Percentiles rank a stretch among this genome's conserved stretches.
These are phyloP conservation scores for Anoplius nigerrimus DNA, from an alignment of 2,888 invertebrate genomes.

Conservation along the genomic window DNA sequence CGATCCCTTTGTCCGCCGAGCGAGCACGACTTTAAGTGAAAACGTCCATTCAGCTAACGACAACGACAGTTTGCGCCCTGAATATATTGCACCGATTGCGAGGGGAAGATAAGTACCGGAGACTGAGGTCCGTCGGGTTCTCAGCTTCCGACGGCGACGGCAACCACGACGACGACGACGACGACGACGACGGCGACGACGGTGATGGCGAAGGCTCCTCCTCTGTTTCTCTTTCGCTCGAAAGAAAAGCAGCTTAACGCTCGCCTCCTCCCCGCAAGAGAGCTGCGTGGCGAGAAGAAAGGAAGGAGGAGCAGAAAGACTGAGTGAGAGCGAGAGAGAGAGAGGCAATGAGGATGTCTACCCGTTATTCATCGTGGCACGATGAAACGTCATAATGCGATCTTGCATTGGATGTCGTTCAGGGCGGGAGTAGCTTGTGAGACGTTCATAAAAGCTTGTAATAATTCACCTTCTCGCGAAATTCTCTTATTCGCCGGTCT, in stretches of 20 bases:
- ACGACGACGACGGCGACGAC: conserved; percentile 26
- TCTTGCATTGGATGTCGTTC: conserved; percentile 29
- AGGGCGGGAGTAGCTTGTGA: conserved; percentile 32
- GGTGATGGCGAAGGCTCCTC: conserved; percentile 30
- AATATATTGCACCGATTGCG: conserved; percentile 70
- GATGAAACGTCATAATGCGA: conserved; percentile 49
- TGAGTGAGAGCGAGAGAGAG: too few relatives aligned
- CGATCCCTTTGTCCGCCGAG: conserved; percentile 70
- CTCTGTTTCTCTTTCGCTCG: conserved; percentile 22
- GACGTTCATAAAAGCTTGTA: conserved; percentile 32
- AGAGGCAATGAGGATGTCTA: conserved; percentile 35
- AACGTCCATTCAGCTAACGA: conserved; percentile 66
- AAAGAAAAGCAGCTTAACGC: conserved; percentile 50
- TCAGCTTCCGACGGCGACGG: conserved; percentile 42
- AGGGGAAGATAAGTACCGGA: conserved; percentile 66
- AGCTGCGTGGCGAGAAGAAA: conserved; percentile 11
- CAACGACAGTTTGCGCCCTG: conserved; percentile 69
- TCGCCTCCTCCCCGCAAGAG: conserved; percentile 16
- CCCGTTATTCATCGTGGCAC: conserved; percentile 43
- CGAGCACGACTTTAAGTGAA: conserved; percentile 66
- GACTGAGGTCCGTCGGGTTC: conserved; percentile 52
- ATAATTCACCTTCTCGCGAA: conserved; percentile 24
- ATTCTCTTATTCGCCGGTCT: conserved; percentile 1
- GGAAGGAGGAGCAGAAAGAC: too few relatives aligned
- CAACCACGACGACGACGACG: conserved; percentile 27